Base-by-base conservation (phyloP, 2,888 invertebrate genomes). In the Unio pictorum region DNA sequence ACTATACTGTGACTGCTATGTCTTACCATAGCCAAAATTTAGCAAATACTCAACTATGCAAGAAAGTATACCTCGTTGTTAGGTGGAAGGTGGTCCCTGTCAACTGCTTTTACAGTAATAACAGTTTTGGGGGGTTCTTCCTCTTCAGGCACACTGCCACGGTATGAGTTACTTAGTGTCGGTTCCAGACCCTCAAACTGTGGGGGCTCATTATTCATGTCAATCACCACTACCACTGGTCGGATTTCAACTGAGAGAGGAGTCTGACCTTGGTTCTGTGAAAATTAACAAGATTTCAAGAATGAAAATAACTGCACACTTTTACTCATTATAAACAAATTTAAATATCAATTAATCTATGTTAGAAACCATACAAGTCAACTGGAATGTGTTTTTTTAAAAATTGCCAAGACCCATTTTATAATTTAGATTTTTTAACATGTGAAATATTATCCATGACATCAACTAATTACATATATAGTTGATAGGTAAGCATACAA, bases 161-260 rank as follows among this genome's bases (percentile, higher is more conserved):
- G 97, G 83, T 98, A 92, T 0, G 98, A 98, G 0, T 96, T 94
- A 91, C 98, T 98, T 6, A 79, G 74, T 17, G 66, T 73, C 30
- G 83, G 81, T 65, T 87, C 85, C 57, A 87, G 77, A 15, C 88
- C 88, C 91, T 98, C 96, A 92, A 99, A 99, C 91, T 97, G 96
- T 1, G 99, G 97, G 1, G 96, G 95, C 90, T 99, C 98, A 90
- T 99, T 98, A 91, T 98, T 98, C 72, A 97, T 95, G 90, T 98
- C 98, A 89, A 96, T 95, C 79, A 98, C 95, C 91, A 96, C 95
- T 88, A 98, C 96, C 80, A 97, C 96, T 66, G 98, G 96, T 66
- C 97, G 94, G 20, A 89, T 88, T 66, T 87, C 87, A 57, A 83
- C 84, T 64, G 85, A 85, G 64, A 87, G 74, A 8, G 83, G 81